Evolutionary conservation across 2,888 invertebrate genomes (phyloP), one percentile per base, ranked within the genome.

Genomic region (Drosophila lutescens): DNA sequence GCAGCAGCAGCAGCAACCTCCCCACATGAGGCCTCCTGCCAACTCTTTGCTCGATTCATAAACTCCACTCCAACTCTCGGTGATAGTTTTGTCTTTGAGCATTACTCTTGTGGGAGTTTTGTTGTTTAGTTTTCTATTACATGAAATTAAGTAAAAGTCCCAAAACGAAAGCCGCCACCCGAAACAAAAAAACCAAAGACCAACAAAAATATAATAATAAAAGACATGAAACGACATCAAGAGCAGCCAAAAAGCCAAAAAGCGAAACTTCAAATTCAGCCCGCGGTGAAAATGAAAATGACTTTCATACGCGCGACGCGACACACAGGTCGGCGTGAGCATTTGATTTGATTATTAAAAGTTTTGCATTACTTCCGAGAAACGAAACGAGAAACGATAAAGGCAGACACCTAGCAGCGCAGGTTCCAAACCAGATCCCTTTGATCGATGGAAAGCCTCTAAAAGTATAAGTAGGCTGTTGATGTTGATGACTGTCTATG

Each of bases 281-380:
- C 78, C 57, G 54, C 38, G 71, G 74, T 68, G 60, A 72, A 88
- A 86, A 86, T 68, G 59, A 72, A 88, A 86, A 86, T 79, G 80
- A 84, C 87, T 88, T 83, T 84, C 78, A 79, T 69, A 76, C 53
- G 75, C 68, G 66, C 76, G 26, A 26, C 26, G 30, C 30, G 62
- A 62, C 55, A 23, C 34, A 34, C 38, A 43, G 53, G 32, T 57
- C 79, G 68, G 77, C 66, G 59, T 65, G 72, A 76, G 78, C 87
- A 68, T 83, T 88, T 88, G 87, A 83, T 83, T 83, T 89, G 89
- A 88, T 83, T 83, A 83, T 83, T 84, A 88, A 88, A 80, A 86
- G 87, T 88, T 83, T 83, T 80, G 83, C 87, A 84, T 88, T 85
- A 80, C 87, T 88, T 88, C 89, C 87, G 76, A 73, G 76, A 74